Evolutionary conservation across 1,140 invertebrate species (phyloP), one percentile per base, ranked within the genome.

Genomic region (Brachionus asplanchnoidis): DNA sequence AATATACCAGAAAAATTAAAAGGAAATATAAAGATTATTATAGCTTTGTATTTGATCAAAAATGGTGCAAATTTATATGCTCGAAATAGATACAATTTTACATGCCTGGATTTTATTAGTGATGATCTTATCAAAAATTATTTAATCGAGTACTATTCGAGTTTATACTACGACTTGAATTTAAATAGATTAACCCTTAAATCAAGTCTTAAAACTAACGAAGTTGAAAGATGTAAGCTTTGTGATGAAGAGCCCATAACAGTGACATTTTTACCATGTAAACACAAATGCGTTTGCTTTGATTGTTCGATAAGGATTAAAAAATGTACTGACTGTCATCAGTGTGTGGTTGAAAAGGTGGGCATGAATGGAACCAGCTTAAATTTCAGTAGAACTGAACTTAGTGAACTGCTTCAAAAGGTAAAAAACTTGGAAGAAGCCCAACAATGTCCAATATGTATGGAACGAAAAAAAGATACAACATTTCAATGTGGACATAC

Each of bases 401-500:
- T 82, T 2, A 65, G 36, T 65, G 65, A 82, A 36, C 28, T 82
- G 17, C 26, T 82, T 14, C 40, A 68, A 86, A 94, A 94, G 89
- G 93, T 96, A 84, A 93, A 94, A 17, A 95, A 96, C 90, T 93
- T 95, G 79, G 95, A 96, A 89, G 95, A 96, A 86, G 89, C 94
- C 91, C 88, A 95, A 93, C 93, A 94, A 93, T 92, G 91, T 86
- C 88, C 89, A 12, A 91, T 92, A 65, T 92, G 92, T 87, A 90
- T 92, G 91, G 91, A 91, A 90, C 86, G 94, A 17, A 92, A 93
- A 85, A 90, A 93, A 44, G 94, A 95, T 87, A 93, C 95, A 7
- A 95, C 94, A 1, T 97, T 97, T 88, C 90, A 95, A 0, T 97
- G 95, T 89, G 95, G 95, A 7, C 95, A 97, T 87, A 93, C 93